A percentile compares a stretch with the other conserved stretches of the same genome.
These are phyloP conservation scores for Melanostoma scalare DNA, from an alignment of 2,888 invertebrate genomes.

Conservation along the genomic window DNA sequence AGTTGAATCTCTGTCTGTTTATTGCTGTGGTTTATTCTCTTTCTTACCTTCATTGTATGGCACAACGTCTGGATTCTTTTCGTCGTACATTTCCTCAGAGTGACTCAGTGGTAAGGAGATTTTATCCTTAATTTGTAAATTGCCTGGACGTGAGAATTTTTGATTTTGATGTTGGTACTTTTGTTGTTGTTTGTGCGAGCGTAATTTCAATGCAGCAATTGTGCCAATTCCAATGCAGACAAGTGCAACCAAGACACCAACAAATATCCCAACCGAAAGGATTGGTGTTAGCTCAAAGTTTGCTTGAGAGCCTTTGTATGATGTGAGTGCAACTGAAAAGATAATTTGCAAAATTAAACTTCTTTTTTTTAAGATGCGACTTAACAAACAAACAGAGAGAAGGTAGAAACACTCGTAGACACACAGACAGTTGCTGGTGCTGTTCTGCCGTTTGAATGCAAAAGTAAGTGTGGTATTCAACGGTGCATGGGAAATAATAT, in stretches of 20 bases:
- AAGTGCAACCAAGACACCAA: slow-evolving; percentile 82
- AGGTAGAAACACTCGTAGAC: not conserved
- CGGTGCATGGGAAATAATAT: no score
- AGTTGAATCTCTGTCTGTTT: not conserved
- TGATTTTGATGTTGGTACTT: slow-evolving; percentile 81
- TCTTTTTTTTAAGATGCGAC: slow-evolving; percentile 28
- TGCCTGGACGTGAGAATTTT: slow-evolving; percentile 85
- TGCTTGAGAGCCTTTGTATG: slow-evolving; percentile 83
- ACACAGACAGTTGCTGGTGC: no score
- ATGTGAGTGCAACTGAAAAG: slow-evolving; percentile 80
- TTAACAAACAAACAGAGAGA: slow-evolving; percentile 22
- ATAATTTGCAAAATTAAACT: slow-evolving; percentile 47
- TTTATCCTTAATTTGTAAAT: slow-evolving; percentile 86
- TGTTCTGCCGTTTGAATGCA: no score
- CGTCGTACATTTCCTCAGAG: slow-evolving; percentile 90
- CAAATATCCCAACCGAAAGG: slow-evolving; percentile 82
- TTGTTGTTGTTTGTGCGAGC: slow-evolving; percentile 81
- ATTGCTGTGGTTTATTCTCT: not conserved
- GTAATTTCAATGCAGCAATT: slow-evolving; percentile 81
- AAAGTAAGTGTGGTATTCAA: no score
- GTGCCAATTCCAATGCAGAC: slow-evolving; percentile 82
- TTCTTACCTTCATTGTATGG: slow-evolving; percentile 92
- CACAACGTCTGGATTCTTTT: slow-evolving; percentile 94
- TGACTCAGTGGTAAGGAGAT: slow-evolving; percentile 86
- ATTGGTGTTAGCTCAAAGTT: slow-evolving; percentile 84